Base-by-base conservation (phyloP, 64 coral and sea anemone species). In the Cladopsammia gracilis region DNA sequence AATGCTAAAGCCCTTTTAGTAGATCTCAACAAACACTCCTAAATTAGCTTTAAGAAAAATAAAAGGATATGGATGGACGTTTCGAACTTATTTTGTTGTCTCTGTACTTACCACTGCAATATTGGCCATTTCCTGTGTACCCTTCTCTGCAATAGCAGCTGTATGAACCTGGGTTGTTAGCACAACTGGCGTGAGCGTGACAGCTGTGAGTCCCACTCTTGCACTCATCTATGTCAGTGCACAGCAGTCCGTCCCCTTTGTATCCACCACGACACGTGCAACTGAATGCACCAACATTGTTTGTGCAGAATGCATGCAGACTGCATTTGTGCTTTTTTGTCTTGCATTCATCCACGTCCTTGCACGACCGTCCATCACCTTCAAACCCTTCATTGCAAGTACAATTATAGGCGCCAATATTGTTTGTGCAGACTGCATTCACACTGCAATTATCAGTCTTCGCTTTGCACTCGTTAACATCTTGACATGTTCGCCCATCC, bases 311-410 rank as follows among this genome's bases (percentile, higher is more conserved):
- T 10, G 93, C 87, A 20, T 77, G 10, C 2, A 48, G 2, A 59
- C 51, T 75, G 57, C 93, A 95, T 4, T 75, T 64, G n/a, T 70
- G 25, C 59, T 51, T 71, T 6, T 25, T 50, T 16, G 58, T 42
- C n/a, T 79, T 47, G 50, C 92, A 94, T n/a, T 94, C 92, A 48
- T 94, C 51, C 4, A 88, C 16, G 51, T 94, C 91, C 2, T 19
- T 75, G 53, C 91, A 93, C 1, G 9, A 6, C 26, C 54, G 68
- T 14, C 91, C 91, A 79, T 93, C 91, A 22, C 91, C 91, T 4
- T 7, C 65, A 34, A 70, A 93, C 4, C 91, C 91, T 7, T 48
- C 54, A 11, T 54, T 57, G 50, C 91, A 93, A 6, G 26, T 13
- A 57, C 91, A 93, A 3, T 46, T 14, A 46, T 78, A 78, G 0